These are phyloP conservation scores for Liodrosophila aerea DNA, from an alignment of 2,888 invertebrate genomes.

Conservation along the genomic window DNA sequence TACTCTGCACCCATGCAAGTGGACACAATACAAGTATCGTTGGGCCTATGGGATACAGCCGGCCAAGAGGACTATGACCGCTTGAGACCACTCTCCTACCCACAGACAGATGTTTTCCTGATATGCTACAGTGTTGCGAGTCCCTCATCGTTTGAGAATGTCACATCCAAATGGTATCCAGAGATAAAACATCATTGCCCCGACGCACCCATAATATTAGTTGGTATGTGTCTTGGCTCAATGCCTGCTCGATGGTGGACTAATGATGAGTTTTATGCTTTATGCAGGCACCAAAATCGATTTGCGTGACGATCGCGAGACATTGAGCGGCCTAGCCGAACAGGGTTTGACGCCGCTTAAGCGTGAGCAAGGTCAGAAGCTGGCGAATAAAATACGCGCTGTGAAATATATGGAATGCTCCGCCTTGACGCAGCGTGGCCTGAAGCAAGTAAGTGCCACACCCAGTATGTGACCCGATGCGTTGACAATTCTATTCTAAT, in stretches of 20 bases:
- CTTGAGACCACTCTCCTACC: conserved; percentile 97
- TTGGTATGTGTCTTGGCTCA: conserved; percentile 86
- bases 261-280: not conserved
- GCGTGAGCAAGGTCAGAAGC: conserved; percentile 98
- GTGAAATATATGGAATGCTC: conserved; percentile 99
- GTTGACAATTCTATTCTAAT: conserved; percentile 17
- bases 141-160: conserved; percentile 99
- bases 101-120: conserved; percentile 99
- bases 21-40: conserved; percentile 97
- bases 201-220: conserved; percentile 98
- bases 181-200: conserved; percentile 99
- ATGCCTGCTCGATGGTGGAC: not conserved
- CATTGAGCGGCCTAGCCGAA: conserved; percentile 93
- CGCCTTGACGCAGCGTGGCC: conserved; percentile 98
- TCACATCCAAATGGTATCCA: conserved; percentile 99
- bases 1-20: conserved; percentile 99
- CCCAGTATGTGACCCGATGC: conserved; percentile 11
- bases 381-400: conserved; percentile 99
- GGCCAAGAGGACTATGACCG: conserved; percentile 98
- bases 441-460: conserved; percentile 88
- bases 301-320: conserved; percentile 98
- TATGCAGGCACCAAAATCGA: conserved; percentile 97
- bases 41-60: conserved; percentile 99
- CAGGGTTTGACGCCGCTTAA: conserved; percentile 98
- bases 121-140: conserved; percentile 99